phyloP scores from a whole-genome alignment of 2,888 invertebrate species.

The Operophtera brumata region DNA sequence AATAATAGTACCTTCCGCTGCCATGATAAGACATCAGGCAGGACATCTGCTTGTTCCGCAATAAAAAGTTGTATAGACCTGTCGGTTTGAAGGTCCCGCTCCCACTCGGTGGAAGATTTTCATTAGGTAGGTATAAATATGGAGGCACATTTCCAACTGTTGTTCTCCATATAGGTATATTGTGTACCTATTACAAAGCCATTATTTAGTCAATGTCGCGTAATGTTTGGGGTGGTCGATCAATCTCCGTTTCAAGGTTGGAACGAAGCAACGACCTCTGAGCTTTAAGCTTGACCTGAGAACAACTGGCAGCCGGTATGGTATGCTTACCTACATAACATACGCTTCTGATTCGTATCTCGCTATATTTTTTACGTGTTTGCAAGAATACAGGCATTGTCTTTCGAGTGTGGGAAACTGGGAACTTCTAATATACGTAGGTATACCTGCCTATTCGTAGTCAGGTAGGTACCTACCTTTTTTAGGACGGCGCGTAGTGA shows the following conservation, averaged over 20 bases:
- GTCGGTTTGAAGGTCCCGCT: too few relatives aligned
- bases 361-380: background rate
- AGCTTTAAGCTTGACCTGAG: conserved; percentile 34
- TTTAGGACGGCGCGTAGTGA: background rate
- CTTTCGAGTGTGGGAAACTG: background rate
- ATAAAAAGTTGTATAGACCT: too few relatives aligned
- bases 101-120: too few relatives aligned
- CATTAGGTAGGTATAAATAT: too few relatives aligned
- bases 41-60: too few relatives aligned
- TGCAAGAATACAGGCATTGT: background rate
- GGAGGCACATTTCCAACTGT: too few relatives aligned
- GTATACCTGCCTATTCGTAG: too few relatives aligned
- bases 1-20: too few relatives aligned
- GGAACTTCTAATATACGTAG: background rate
- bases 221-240: conserved; percentile 17
- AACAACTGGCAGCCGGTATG: conserved; percentile 4
- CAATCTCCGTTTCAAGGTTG: conserved; percentile 34
- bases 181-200: background rate
- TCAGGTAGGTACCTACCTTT: background rate
- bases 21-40: too few relatives aligned
- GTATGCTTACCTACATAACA: background rate
- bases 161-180: too few relatives aligned
- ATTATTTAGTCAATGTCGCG: conserved; percentile 26
- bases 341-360: background rate
- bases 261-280: conserved; percentile 44